Evolutionary conservation across 2,797 vertebrate species (phyloP).

Genomic region (Pyrrhura leucotis): DNA sequence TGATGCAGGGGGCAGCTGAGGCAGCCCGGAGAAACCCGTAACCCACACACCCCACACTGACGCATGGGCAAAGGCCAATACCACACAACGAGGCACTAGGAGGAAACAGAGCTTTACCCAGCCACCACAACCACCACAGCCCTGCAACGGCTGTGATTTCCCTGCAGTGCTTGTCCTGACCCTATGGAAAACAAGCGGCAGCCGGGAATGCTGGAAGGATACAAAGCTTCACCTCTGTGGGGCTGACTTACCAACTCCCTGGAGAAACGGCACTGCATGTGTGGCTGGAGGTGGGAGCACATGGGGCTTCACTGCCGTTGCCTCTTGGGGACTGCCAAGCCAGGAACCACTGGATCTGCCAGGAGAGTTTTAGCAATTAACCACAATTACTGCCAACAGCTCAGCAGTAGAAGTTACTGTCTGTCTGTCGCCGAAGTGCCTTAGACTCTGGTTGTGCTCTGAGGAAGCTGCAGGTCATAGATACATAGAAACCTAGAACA

Average conservation of each 20-base stretch:
- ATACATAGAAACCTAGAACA: not conserved
- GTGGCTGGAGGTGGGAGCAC: not conserved
- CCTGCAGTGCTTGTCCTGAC: not conserved
- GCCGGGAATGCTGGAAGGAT: not conserved
- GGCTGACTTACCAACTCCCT: not conserved
- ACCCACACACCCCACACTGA: not conserved
- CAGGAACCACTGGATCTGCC: not conserved
- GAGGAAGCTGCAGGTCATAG: not conserved
- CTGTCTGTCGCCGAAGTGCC: not conserved
- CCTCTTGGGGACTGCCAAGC: not conserved
- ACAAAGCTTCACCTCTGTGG: not conserved
- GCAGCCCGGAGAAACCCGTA: not conserved
- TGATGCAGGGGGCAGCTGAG: not conserved
- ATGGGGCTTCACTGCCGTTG: not conserved
- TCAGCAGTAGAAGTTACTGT: not conserved
- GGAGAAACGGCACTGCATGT: not conserved
- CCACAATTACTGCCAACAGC: not conserved
- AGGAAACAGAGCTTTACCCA: not conserved
- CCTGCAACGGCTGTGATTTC: not conserved
- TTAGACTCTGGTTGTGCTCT: not conserved
- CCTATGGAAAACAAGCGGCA: not conserved
- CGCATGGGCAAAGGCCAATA: not conserved
- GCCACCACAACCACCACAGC: not conserved
- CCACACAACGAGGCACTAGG: not conserved
- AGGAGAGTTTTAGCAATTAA: not conserved